Evolutionary conservation across 2,797 vertebrate genomes (phyloP).

Genomic region (Sciaenops ocellatus): DNA sequence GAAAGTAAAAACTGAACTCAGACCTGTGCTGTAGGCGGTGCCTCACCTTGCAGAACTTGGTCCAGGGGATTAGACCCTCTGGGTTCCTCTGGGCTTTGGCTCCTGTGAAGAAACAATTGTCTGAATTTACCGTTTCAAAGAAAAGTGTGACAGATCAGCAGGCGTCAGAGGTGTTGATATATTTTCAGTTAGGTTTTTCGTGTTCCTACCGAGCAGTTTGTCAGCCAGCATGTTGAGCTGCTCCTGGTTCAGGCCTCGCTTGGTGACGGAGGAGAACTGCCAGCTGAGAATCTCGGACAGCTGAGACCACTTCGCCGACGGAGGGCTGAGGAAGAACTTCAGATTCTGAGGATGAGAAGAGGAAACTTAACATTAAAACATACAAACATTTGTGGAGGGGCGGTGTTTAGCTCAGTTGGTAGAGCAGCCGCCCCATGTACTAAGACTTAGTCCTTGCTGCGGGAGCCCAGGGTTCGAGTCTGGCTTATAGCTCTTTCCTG

Average conservation of each 20-base stretch:
- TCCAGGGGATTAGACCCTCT: slow-evolving; percentile 93
- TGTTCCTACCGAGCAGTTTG: slow-evolving; percentile 91
- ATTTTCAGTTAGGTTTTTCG: not conserved
- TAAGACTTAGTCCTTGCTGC: too few relatives aligned
- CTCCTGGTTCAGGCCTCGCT: slow-evolving; percentile 93
- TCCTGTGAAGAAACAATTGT: slow-evolving; percentile 59
- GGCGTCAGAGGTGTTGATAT: too few relatives aligned
- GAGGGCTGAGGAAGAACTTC: slow-evolving; percentile 94
- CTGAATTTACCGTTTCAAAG: too few relatives aligned
- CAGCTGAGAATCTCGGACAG: slow-evolving; percentile 95
- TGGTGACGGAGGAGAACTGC: slow-evolving; percentile 98
- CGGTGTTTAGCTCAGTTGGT: too few relatives aligned
- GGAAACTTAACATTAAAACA: too few relatives aligned
- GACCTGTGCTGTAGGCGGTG: not conserved
- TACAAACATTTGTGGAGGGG: too few relatives aligned
- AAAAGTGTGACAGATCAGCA: too few relatives aligned
- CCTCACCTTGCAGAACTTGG: slow-evolving; percentile 95
- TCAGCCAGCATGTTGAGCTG: slow-evolving; percentile 96
- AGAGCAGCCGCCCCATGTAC: too few relatives aligned
- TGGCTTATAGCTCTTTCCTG: too few relatives aligned
- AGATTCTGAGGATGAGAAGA: slow-evolving; percentile 86
- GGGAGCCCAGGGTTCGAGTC: too few relatives aligned
- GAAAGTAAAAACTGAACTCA: too few relatives aligned
- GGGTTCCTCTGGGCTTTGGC: slow-evolving; percentile 79
- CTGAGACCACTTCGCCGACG: slow-evolving; percentile 90